A percentile compares a stretch with the other conserved stretches of the same genome.
Conservation (phyloP, 2,113 vertebrate genomes). For the Corvus cornix region DNA sequence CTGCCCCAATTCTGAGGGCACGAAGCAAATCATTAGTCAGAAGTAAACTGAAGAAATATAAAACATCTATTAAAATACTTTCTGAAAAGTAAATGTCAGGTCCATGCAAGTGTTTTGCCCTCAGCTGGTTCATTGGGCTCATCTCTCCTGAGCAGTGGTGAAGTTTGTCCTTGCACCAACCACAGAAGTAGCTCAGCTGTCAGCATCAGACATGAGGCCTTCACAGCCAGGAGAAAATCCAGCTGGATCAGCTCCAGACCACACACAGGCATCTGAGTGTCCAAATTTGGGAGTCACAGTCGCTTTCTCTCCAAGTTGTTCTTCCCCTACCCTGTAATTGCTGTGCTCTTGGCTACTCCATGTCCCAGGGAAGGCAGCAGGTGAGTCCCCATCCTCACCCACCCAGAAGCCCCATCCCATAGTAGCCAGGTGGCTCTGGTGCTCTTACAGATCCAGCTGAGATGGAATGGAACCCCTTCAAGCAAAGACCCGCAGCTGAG, state of each 20-base stretch:
- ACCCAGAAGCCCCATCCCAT: neutral
- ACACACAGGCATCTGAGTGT: too few relatives aligned
- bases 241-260: neutral
- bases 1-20: conserved; percentile 5
- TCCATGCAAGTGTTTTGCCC: neutral
- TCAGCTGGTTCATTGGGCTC: neutral
- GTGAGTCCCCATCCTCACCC: too few relatives aligned
- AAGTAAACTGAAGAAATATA: conserved; percentile 21
- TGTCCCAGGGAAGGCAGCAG: neutral
- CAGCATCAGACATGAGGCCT: neutral
- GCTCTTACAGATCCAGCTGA: neutral
- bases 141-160: neutral
- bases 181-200: neutral
- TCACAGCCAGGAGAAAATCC: neutral
- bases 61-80: conserved; percentile 11
- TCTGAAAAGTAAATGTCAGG: neutral
- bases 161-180: neutral
- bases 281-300: fast-evolving
- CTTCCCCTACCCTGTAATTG: neutral
- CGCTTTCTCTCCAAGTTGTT: fast-evolving
- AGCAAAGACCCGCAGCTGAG: neutral
- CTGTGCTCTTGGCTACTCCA: neutral
- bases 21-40: conserved; percentile 13
- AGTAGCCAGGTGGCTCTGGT: neutral
- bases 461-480: neutral